Percentiles rank a stretch among this genome's conserved stretches.
phyloP scores from a whole-genome alignment of 53 echinoderm and acorn worm genomes.

The Patiria pectinifera region DNA sequence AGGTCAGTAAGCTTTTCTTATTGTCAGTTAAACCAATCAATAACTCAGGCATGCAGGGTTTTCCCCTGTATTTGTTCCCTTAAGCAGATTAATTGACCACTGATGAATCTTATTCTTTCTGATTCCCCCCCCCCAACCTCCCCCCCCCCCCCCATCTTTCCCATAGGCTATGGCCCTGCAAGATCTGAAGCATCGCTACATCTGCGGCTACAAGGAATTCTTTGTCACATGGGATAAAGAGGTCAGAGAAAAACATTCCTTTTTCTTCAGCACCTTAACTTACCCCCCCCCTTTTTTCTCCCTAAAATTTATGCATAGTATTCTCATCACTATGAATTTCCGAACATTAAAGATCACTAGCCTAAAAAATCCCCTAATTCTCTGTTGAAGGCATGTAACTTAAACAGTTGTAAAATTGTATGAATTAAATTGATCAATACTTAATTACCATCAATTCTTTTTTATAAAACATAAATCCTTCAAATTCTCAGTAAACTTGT shows the following conservation, averaged over 20 bases:
- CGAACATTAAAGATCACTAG: too few relatives aligned
- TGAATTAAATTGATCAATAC: too few relatives aligned
- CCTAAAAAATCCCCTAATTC: too few relatives aligned
- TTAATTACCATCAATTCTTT: too few relatives aligned
- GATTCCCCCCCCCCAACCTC: background rate
- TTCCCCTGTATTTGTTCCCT: background rate
- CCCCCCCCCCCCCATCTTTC: background rate
- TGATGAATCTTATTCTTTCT: background rate
- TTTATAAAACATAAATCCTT: too few relatives aligned
- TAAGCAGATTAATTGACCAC: background rate
- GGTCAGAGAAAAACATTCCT: slow-evolving; percentile 56
- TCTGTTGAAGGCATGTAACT: too few relatives aligned
- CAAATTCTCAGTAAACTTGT: too few relatives aligned
- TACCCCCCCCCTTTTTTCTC: background rate
- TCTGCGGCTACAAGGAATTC: slow-evolving; percentile 97
- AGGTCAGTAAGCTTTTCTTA: background rate
- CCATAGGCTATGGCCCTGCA: slow-evolving; percentile 95
- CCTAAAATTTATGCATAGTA: too few relatives aligned
- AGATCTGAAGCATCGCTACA: slow-evolving; percentile 86
- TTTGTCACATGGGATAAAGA: slow-evolving; percentile 99
- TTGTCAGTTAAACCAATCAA: background rate
- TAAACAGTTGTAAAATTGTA: too few relatives aligned
- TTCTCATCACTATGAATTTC: too few relatives aligned
- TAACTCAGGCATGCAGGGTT: background rate
- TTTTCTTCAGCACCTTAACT: background rate